Evolutionary conservation across 1,140 invertebrate species (phyloP).

Genomic region (Zophobas morio): DNA sequence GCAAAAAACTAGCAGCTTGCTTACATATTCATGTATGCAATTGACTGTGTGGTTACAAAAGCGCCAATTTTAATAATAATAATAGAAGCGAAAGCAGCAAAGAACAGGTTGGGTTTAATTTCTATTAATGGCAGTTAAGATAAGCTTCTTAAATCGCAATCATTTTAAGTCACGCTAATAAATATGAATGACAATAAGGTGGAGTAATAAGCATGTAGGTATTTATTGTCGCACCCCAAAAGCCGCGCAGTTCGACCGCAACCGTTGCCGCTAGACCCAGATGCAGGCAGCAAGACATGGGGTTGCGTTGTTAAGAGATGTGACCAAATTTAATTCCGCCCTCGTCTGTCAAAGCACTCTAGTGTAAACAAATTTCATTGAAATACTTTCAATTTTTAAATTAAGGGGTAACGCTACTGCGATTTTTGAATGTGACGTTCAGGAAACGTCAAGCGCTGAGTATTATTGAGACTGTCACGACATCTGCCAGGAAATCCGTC

Average conservation of each 20-base stretch:
- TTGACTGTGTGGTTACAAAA: slow-evolving; percentile 33
- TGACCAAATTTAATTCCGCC: slow-evolving; percentile 60
- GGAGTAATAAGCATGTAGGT: slow-evolving; percentile 20
- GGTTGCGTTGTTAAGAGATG: slow-evolving; percentile 60
- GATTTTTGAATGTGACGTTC: slow-evolving; percentile 55
- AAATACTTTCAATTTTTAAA: slow-evolving; percentile 63
- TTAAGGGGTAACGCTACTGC: slow-evolving; percentile 49
- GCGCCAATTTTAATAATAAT: slow-evolving; percentile 45
- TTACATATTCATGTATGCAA: slow-evolving; percentile 41
- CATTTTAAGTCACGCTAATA: slow-evolving; percentile 43
- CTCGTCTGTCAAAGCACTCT: slow-evolving; percentile 57
- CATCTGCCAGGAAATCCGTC: slow-evolving; percentile 61
- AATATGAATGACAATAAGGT: slow-evolving; percentile 48
- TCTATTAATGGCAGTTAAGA: slow-evolving; percentile 46
- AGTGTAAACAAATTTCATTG: slow-evolving; percentile 62
- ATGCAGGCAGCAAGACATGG: slow-evolving; percentile 39
- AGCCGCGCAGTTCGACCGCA: slow-evolving; percentile 12
- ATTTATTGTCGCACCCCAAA: slow-evolving; percentile 35
- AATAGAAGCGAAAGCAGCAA: slow-evolving; percentile 31
- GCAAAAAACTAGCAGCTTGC: slow-evolving; percentile 22
- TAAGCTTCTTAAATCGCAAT: slow-evolving; percentile 46
- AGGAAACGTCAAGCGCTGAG: slow-evolving; percentile 60
- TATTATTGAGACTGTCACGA: slow-evolving; percentile 57
- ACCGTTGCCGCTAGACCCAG: slow-evolving; percentile 10
- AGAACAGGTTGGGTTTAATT: slow-evolving; percentile 38